These are phyloP conservation scores for Yasuhikotakia modesta DNA, from an alignment of 2,797 vertebrate genomes.

Conservation along the genomic window DNA sequence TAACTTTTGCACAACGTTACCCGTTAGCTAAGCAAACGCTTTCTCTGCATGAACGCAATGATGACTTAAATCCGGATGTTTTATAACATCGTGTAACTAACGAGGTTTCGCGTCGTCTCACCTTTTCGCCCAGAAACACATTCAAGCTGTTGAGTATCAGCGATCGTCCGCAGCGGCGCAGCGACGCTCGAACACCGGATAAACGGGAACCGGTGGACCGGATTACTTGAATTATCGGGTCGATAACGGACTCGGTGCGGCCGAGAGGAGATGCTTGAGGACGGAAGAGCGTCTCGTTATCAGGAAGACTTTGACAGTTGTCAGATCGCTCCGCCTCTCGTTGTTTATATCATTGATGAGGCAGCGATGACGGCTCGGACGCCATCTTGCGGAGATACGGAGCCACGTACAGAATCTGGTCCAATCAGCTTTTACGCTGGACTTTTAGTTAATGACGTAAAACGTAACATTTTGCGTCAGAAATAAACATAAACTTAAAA, in stretches of 20 bases:
- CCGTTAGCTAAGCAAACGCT: background rate
- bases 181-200: background rate
- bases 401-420: background rate
- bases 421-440: no score
- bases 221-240: background rate
- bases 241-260: background rate
- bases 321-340: constrained; percentile 34
- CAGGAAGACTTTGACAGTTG: constrained; percentile 48
- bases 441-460: no score
- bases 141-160: constrained; percentile 16
- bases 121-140: constrained; percentile 40
- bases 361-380: background rate
- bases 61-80: no score
- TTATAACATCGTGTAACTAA: background rate
- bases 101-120: constrained; percentile 8
- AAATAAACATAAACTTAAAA: no score
- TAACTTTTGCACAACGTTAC: no score
- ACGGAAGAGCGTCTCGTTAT: constrained; percentile 18
- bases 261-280: constrained; percentile 23
- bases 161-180: constrained; percentile 11
- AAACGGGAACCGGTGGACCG: no score
- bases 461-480: no score
- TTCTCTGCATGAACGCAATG: background rate
- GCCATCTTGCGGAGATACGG: constrained; percentile 2
- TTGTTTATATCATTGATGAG: constrained; percentile 27